Evolutionary conservation across 2,113 vertebrate species (phyloP).

Genomic region (Marcusenius ussheri): DNA sequence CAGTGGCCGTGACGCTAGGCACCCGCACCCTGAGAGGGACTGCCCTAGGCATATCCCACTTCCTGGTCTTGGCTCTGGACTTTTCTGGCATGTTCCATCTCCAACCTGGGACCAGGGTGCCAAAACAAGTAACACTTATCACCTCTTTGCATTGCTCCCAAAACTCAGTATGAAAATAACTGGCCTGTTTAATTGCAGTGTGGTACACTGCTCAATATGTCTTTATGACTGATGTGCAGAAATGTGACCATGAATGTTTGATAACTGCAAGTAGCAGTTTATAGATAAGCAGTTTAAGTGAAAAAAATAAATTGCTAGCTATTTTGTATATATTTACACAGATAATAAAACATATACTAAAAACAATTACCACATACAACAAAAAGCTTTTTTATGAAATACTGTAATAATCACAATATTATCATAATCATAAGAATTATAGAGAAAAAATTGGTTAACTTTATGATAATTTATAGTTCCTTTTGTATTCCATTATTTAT

Average conservation of each 20-base stretch:
- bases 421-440: background rate
- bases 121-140: constrained; percentile 1
- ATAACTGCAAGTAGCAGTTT: background rate
- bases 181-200: background rate
- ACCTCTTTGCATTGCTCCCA: background rate
- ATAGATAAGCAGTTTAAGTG: background rate
- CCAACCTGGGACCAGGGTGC: background rate
- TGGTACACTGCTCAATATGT: background rate
- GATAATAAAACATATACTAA: background rate
- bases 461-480: background rate
- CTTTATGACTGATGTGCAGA: background rate
- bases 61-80: background rate
- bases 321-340: background rate
- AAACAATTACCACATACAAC: background rate
- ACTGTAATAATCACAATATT: background rate
- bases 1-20: background rate
- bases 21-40: background rate
- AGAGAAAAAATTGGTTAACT: background rate
- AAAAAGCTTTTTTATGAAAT: background rate
- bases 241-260: background rate
- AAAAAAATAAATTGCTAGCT: background rate
- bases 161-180: background rate
- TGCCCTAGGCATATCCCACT: background rate
- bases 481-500: background rate
- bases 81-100: background rate